phyloP scores from a whole-genome alignment of 2,113 vertebrate genomes.

The Ammodytes marinus region DNA sequence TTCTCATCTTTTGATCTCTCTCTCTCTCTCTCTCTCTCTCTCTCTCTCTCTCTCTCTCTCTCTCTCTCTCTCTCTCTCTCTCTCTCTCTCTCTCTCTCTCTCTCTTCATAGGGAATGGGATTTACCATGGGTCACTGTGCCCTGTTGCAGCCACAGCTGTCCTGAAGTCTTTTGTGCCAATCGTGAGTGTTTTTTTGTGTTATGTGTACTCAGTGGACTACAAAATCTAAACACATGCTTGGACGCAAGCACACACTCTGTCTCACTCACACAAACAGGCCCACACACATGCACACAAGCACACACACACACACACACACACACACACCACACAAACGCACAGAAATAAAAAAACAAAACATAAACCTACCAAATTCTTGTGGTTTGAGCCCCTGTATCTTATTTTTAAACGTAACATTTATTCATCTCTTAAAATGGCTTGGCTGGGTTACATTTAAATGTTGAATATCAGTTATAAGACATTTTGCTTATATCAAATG shows the following conservation, averaged over 20 bases:
- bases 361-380: conserved; percentile 3
- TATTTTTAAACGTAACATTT: not conserved
- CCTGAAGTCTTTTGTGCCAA: conserved; percentile 59
- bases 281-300: conserved; percentile 1
- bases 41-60: conserved; percentile 1
- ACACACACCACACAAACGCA: conserved; percentile 17
- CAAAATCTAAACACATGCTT: conserved; percentile 55
- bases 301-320: conserved; percentile 8
- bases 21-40: conserved; percentile 21
- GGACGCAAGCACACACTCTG: conserved; percentile 26
- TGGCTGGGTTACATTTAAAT: not conserved
- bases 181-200: conserved; percentile 52
- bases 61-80: conserved; percentile 8
- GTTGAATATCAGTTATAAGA: not conserved
- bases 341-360: not conserved
- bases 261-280: no score
- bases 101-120: conserved; percentile 46
- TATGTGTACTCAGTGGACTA: conserved; percentile 50
- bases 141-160: conserved; percentile 40
- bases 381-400: not conserved
- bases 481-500: not conserved
- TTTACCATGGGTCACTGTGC: conserved; percentile 56
- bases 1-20: not conserved
- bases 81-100: conserved; percentile 14
- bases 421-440: no score